Conservation (phyloP, 2,797 vertebrate genomes). For the Xenopus petersii region DNA sequence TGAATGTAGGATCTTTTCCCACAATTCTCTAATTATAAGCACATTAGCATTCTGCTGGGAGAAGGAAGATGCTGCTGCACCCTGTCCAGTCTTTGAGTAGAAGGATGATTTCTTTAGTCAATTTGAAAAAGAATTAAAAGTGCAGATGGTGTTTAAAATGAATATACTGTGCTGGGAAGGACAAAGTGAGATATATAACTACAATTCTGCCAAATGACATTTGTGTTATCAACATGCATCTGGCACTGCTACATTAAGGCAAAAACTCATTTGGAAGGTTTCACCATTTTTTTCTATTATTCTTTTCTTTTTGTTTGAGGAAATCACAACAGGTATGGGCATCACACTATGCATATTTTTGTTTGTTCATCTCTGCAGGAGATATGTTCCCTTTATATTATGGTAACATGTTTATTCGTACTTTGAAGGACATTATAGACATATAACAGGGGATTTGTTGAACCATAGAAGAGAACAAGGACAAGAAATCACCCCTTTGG, state of each 20-base stretch:
- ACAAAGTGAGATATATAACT: slow-evolving; percentile 40
- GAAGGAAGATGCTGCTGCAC: slow-evolving; percentile 13
- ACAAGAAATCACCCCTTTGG: too few relatives aligned
- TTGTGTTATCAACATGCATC: slow-evolving; percentile 35
- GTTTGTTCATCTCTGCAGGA: too few relatives aligned
- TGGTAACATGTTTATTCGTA: too few relatives aligned
- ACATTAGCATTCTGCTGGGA: slow-evolving; percentile 5
- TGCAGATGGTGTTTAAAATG: slow-evolving; percentile 44
- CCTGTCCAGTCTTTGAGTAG: slow-evolving; percentile 4
- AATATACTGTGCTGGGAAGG: slow-evolving; percentile 39
- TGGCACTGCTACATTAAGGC: slow-evolving; percentile 28
- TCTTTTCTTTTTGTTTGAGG: background rate
- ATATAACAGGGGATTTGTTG: too few relatives aligned
- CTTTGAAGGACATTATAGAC: too few relatives aligned
- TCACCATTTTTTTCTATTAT: slow-evolving; percentile 5
- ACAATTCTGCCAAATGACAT: slow-evolving; percentile 37
- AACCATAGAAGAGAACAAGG: too few relatives aligned
- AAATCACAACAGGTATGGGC: too few relatives aligned
- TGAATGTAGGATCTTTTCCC: background rate
- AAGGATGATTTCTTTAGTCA: slow-evolving; percentile 19
- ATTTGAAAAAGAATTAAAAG: slow-evolving; percentile 19
- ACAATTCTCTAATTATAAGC: slow-evolving; percentile 11
- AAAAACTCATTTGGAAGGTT: slow-evolving; percentile 1
- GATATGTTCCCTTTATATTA: too few relatives aligned
- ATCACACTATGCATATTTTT: too few relatives aligned